Percentiles rank a stretch among this genome's conserved stretches.
These are phyloP conservation scores for Collichthys lucidus DNA, from an alignment of 2,113 vertebrate genomes.

Conservation along the genomic window DNA sequence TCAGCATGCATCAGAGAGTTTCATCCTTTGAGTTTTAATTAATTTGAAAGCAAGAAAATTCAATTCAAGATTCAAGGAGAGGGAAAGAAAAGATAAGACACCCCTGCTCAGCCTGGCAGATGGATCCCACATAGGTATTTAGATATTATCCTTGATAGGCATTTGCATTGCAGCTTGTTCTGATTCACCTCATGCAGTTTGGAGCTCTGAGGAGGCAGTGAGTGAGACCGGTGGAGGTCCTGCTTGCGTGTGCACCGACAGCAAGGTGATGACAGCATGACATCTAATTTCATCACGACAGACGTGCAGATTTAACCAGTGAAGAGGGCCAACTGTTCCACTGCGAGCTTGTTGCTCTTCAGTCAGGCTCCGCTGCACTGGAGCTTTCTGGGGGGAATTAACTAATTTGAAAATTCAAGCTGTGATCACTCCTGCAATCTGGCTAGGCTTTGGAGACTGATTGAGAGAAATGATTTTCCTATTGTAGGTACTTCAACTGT, in stretches of 20 bases:
- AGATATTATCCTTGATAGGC: background rate
- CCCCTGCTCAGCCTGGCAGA: slow-evolving; percentile 18
- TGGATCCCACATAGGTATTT: background rate
- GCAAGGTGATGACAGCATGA: slow-evolving; percentile 18
- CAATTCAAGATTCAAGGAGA: slow-evolving; percentile 53
- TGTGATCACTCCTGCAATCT: slow-evolving; percentile 22
- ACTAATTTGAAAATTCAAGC: slow-evolving; percentile 18
- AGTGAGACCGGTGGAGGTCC: background rate
- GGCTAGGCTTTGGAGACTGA: slow-evolving; percentile 3
- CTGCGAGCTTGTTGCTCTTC: background rate
- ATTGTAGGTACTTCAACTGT: background rate
- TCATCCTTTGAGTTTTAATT: slow-evolving; percentile 49
- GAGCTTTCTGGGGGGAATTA: background rate
- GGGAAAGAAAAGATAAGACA: slow-evolving; percentile 34
- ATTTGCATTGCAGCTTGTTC: slow-evolving; percentile 41
- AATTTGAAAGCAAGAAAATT: slow-evolving; percentile 53
- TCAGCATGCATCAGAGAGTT: slow-evolving; percentile 27
- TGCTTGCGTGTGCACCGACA: background rate
- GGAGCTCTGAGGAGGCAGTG: slow-evolving; percentile 4
- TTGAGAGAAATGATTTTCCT: background rate
- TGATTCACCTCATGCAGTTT: slow-evolving; percentile 28
- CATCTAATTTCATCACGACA: slow-evolving; percentile 27
- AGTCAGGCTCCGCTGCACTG: background rate
- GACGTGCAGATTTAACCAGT: background rate
- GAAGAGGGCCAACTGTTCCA: background rate